Conservation (phyloP, 2,113 vertebrate genomes). For the Pteropus alecto region DNA sequence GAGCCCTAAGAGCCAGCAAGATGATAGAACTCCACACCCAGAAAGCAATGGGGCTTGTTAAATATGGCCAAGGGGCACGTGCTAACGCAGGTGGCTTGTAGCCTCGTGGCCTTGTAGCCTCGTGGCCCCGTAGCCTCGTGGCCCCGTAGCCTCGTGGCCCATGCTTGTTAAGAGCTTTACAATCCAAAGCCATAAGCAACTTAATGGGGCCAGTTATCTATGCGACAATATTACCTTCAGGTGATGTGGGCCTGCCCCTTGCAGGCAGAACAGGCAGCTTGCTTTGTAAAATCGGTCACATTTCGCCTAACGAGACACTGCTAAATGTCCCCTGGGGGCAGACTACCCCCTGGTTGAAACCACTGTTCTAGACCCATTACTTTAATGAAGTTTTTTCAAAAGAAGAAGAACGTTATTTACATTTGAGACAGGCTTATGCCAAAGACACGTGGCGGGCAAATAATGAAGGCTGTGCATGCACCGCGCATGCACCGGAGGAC, state of each 20-base stretch:
- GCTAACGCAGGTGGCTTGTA: neutral
- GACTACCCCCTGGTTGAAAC: neutral
- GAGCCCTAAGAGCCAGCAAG: neutral
- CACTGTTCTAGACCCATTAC: neutral
- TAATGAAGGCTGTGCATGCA: neutral
- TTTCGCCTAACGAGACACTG: neutral
- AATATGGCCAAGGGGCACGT: too few species aligned
- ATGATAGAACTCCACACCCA: rapidly evolving
- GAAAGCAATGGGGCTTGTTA: neutral
- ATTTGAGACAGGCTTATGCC: neutral
- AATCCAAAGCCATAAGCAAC: neutral
- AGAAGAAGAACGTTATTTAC: neutral
- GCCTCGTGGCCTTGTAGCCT: too few species aligned
- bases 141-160: too few species aligned
- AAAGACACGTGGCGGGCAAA: slow-evolving; percentile 23
- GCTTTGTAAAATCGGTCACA: neutral
- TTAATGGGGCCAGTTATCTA: neutral
- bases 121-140: too few species aligned
- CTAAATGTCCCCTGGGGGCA: neutral
- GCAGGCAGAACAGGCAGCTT: neutral
- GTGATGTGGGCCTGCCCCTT: neutral
- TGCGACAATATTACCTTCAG: too few species aligned
- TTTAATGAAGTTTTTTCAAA: slow-evolving; percentile 1
- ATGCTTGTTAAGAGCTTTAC: neutral
- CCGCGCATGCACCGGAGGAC: neutral